Conservation (phyloP, 2,888 invertebrate species). For the Formica aserva region DNA sequence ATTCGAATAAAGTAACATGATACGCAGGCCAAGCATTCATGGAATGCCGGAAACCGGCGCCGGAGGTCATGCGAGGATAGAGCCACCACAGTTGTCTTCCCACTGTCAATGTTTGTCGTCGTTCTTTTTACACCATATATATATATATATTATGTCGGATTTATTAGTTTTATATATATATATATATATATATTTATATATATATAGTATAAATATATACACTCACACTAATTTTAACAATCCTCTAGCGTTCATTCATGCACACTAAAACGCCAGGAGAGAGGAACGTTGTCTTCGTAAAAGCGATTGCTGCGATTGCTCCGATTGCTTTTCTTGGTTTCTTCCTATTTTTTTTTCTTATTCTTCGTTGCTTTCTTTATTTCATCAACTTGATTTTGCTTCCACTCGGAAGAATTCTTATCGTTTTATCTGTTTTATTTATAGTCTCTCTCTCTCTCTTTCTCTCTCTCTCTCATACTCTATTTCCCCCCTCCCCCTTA, state of each 20-base stretch:
- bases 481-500: slow-evolving; percentile 70
- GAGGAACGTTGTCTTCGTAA: slow-evolving; percentile 81
- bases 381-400: slow-evolving; percentile 70
- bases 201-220: slow-evolving; percentile 85
- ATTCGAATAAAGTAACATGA: slow-evolving; percentile 85
- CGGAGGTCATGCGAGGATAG: slow-evolving; percentile 83
- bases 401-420: slow-evolving; percentile 63
- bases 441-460: slow-evolving; percentile 33
- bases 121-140: slow-evolving; percentile 81
- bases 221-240: slow-evolving; percentile 84
- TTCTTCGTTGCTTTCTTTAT: slow-evolving; percentile 62
- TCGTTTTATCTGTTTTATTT: slow-evolving; percentile 56
- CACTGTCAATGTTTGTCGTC: slow-evolving; percentile 78
- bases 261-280: slow-evolving; percentile 79
- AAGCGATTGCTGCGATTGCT: slow-evolving; percentile 81
- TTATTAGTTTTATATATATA: slow-evolving; percentile 78
- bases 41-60: slow-evolving; percentile 82
- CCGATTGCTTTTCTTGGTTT: slow-evolving; percentile 62
- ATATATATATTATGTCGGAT: slow-evolving; percentile 79
- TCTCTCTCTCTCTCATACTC: slow-evolving; percentile 62
- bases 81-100: slow-evolving; percentile 81
- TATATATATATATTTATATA: slow-evolving; percentile 79
- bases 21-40: slow-evolving; percentile 84
- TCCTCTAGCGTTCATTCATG: slow-evolving; percentile 80
- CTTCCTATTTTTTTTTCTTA: slow-evolving; percentile 43